These are phyloP conservation scores for Scylla paramamosain DNA, from an alignment of 1,140 invertebrate genomes.

Conservation along the genomic window DNA sequence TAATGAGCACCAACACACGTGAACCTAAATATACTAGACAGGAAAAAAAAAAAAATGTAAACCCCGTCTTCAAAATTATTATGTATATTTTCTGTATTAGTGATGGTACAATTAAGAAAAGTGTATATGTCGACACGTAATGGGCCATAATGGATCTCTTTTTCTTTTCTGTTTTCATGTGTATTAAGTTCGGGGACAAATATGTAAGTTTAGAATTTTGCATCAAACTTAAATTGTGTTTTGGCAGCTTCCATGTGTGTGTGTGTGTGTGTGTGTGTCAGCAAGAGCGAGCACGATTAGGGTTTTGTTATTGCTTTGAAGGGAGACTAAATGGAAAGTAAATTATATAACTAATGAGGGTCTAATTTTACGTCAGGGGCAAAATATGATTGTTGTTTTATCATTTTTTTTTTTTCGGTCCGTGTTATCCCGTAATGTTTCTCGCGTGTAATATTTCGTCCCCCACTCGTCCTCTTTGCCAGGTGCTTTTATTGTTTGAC, in stretches of 20 bases:
- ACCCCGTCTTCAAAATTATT: too few species aligned
- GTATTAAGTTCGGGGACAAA: too few species aligned
- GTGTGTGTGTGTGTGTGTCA: conserved; percentile 25
- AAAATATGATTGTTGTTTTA: neutral
- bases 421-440: neutral
- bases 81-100: too few species aligned
- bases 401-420: too few species aligned
- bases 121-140: too few species aligned
- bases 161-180: too few species aligned
- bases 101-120: too few species aligned
- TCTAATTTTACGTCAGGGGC: neutral
- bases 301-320: neutral
- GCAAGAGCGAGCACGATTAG: neutral
- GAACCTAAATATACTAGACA: too few species aligned
- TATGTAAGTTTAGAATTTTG: neutral
- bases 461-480: neutral
- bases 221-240: neutral
- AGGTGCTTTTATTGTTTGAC: too few species aligned
- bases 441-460: neutral
- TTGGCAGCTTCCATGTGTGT: neutral
- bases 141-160: too few species aligned
- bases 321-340: neutral
- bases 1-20: too few species aligned
- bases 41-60: too few species aligned
- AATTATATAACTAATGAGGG: conserved; percentile 15